Percentiles rank a stretch among this genome's conserved stretches.
These are phyloP conservation scores for Drosophila incognita DNA, from an alignment of 2,888 invertebrate species.

Conservation along the genomic window DNA sequence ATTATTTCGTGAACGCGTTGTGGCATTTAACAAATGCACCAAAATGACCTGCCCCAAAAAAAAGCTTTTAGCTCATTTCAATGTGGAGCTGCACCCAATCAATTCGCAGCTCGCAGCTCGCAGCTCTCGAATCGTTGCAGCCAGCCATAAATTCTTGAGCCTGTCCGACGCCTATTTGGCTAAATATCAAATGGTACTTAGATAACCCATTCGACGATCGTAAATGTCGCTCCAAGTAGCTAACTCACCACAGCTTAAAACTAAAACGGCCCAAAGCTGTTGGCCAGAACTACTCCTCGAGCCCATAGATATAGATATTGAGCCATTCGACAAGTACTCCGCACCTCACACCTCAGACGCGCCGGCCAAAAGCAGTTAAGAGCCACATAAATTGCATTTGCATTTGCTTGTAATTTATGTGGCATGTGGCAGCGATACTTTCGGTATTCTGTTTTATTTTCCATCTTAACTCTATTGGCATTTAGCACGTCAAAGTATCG, in stretches of 20 bases:
- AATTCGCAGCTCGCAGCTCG: neutral
- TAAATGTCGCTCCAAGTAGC: constrained; percentile 42
- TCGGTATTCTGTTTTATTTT: neutral
- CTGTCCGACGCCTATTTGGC: constrained; percentile 48
- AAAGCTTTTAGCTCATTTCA: constrained; percentile 42
- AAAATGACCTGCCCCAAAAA: constrained; percentile 26
- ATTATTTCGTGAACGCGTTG: constrained; percentile 6
- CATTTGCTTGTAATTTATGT: constrained; percentile 22
- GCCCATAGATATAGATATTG: constrained; percentile 1
- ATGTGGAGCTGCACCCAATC: constrained; percentile 66
- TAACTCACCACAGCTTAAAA: neutral
- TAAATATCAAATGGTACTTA: constrained; percentile 54
- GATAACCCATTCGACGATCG: constrained; percentile 32
- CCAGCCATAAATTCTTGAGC: constrained; percentile 68
- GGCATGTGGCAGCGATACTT: constrained; percentile 3
- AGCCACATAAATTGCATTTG: constrained; percentile 21
- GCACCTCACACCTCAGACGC: constrained; percentile 36
- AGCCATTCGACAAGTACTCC: constrained; percentile 32
- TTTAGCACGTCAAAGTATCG: constrained; percentile 29
- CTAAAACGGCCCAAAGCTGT: neutral
- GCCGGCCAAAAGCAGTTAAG: neutral
- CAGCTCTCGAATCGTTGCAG: constrained; percentile 12
- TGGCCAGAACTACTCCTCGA: neutral
- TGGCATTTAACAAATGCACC: constrained; percentile 31
- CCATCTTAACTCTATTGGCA: neutral